These are phyloP conservation scores for Heliconius aoede DNA, from an alignment of 2,888 invertebrate species.

Conservation along the genomic window DNA sequence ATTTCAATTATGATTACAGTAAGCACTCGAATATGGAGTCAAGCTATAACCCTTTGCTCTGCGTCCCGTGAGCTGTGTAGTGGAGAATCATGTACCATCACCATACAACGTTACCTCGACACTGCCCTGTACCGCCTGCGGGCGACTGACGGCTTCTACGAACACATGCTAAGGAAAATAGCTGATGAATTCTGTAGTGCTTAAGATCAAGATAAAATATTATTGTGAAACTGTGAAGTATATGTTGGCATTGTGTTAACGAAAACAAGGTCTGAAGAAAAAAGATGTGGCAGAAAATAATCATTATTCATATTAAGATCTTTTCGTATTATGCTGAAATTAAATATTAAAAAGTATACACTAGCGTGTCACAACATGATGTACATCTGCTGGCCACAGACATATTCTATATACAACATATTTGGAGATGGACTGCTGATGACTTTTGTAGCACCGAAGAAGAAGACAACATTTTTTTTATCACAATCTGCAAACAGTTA, in stretches of 20 bases:
- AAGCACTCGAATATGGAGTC: constrained; percentile 86
- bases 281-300: no score
- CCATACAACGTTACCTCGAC: constrained; percentile 65
- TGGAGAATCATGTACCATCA: constrained; percentile 53
- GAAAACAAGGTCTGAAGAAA: no score
- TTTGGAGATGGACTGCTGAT: constrained; percentile 55
- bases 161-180: constrained; percentile 55
- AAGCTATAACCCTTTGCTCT: constrained; percentile 84
- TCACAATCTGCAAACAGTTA: no score
- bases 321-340: no score
- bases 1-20: constrained; percentile 60
- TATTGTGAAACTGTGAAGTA: not conserved
- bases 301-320: no score
- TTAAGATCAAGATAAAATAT: constrained; percentile 44
- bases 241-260: no score
- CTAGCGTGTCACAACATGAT: no score
- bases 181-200: constrained; percentile 47
- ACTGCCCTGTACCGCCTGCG: constrained; percentile 61
- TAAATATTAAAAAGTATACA: no score
- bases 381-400: constrained; percentile 55
- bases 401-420: constrained; percentile 60
- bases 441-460: constrained; percentile 39
- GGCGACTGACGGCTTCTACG: constrained; percentile 59
- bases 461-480: no score
- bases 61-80: constrained; percentile 69